Evolutionary conservation across 1,140 invertebrate species (phyloP), one percentile per base, ranked within the genome.

Genomic region (Zaprionus davidi): DNA sequence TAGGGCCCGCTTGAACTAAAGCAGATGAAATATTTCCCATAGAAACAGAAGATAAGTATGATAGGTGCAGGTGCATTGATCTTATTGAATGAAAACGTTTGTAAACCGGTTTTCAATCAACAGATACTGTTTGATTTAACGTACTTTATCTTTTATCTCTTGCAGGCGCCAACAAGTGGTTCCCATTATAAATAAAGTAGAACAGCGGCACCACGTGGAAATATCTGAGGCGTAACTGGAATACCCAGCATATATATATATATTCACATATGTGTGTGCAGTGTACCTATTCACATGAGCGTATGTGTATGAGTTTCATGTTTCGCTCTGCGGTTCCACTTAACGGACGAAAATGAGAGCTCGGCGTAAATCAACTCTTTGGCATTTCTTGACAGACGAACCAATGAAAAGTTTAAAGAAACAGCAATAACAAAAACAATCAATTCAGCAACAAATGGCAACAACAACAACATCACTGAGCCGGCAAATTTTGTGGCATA

Each of bases 401-500:
- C 36, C 74, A 13, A 38, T 53, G 41, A 53, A 64, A 49, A 15
- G 34, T 28, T 64, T n/a, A 26, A 17, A 46, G 41, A 17, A 44
- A 15, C 36, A 38, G 5, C 12, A 44, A 13, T 17, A 46, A 41
- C 31, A 22, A 49, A 76, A 76, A 46, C 28, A 64, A 51, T 63
- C 58, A 73, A 82, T 38, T 71, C 71, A 87, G 79, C 79, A 68
- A 81, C 53, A 46, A 46, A 46, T 44, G 38, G 1, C 5, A 60
- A 41, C 20, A 78, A 78, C 55, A 31, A 31, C 28, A 75, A 78
- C 55, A 31, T 0, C 28, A 62, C 63, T 38, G 62, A 72, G 59
- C 71, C 69, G 70, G 69, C 75, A 57, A 24, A 38, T 26, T 55
- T 12, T 67, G 63, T 73, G 81, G 84, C 66, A 62, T 88, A 88